Base-by-base conservation (phyloP, 1,140 invertebrate species). In the Panulirus ornatus region DNA sequence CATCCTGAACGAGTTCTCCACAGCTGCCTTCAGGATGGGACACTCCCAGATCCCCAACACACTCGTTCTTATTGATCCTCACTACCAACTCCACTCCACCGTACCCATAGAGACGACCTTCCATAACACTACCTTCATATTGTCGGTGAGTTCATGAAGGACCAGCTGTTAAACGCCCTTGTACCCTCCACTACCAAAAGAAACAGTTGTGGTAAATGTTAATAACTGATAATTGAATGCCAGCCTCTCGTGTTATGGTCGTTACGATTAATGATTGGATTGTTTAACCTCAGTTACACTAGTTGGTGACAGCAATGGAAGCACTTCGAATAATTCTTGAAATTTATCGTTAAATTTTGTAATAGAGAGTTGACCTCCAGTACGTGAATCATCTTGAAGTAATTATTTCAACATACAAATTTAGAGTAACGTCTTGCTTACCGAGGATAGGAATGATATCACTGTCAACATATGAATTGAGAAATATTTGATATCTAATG, bases 1-100 rank as follows among this genome's bases (percentile, higher is more conserved):
- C 14, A 22, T 85, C 11, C 51, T 27, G 3, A 98, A 98, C 92
- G 97, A 97, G 93, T 97, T 98, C 93, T 96, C 97, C 0, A 97
- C 96, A 0, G 97, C 97, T 22, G 97, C 97, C 0, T 98, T 97
- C 93, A 96, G 97, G 94, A 97, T 97, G 93, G 98, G 98, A 94
- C 97, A 98, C 93, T 96, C 97, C 0, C 94, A 97, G 70, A 97
- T 98, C 82, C 96, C 97, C n/a, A 9, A 70, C 36, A 36, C 54
- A 30, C 16, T 89, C 8, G 22, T 22, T 1, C 27, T 85, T 8
- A n/a, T 85, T 40, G 38, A 73, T n/a, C 19, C n/a, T 5, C 38
- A 73, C 40, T 85, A 73, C 70, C 22, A 51, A 3, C 8, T 34
- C 36, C 1, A 19, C 40, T 9, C 66, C 30, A 27, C 27, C 3